These are phyloP conservation scores for Anabacerthia variegaticeps DNA, from an alignment of 2,797 vertebrate genomes.

Conservation along the genomic window DNA sequence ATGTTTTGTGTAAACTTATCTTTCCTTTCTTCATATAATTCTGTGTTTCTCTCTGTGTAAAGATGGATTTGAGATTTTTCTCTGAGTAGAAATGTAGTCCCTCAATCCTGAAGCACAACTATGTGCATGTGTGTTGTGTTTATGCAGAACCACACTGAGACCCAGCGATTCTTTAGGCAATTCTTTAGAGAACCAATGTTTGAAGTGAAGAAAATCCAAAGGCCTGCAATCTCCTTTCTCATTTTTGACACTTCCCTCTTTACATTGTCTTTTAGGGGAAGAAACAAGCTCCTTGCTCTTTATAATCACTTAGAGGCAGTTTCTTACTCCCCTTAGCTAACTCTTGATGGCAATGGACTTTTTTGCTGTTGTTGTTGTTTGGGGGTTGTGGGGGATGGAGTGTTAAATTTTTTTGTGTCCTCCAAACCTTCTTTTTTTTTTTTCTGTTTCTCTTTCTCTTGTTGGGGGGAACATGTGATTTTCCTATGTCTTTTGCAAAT, in stretches of 20 bases:
- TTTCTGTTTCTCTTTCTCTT: not conserved
- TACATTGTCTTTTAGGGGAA: not conserved
- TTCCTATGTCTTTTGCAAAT: not conserved
- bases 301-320: not conserved
- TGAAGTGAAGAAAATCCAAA: not conserved
- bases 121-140: not conserved
- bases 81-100: not conserved
- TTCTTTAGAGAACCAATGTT: not conserved
- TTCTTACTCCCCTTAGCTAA: not conserved
- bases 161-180: not conserved
- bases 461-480: not conserved
- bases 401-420: no score
- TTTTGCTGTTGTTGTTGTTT: not conserved
- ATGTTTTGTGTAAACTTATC: not conserved
- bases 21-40: not conserved
- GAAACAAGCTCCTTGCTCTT: not conserved
- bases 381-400: no score
- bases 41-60: not conserved
- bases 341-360: not conserved
- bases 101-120: not conserved
- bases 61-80: not conserved
- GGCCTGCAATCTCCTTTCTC: not conserved
- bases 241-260: not conserved
- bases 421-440: not conserved
- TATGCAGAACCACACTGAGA: not conserved